Evolutionary conservation across 2,797 vertebrate species (phyloP).

Genomic region (Acestrorhynchus altus): DNA sequence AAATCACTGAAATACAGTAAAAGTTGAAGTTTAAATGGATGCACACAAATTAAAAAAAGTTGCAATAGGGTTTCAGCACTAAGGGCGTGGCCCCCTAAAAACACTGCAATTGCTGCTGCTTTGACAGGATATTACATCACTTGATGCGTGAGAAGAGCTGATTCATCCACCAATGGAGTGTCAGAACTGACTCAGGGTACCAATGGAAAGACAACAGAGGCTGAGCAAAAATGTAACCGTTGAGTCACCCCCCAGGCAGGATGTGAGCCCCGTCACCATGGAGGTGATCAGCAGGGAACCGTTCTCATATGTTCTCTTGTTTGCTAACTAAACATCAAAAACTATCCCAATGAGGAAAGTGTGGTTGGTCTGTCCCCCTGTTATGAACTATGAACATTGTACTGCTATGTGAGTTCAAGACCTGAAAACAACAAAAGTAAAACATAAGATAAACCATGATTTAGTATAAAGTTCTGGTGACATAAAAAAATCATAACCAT

Average conservation of each 20-base stretch:
- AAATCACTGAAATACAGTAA: not conserved
- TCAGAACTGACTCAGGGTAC: slow-evolving; percentile 19
- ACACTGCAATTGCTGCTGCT: slow-evolving; percentile 27
- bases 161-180: slow-evolving; percentile 44
- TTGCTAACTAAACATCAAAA: not conserved
- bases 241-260: slow-evolving; percentile 37
- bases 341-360: not conserved
- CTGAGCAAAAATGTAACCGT: slow-evolving; percentile 14
- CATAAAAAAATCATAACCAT: slow-evolving; percentile 33
- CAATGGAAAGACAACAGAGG: slow-evolving; percentile 15
- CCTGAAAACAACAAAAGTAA: slow-evolving; percentile 45
- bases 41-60: not conserved
- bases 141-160: slow-evolving; percentile 45
- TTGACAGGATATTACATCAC: slow-evolving; percentile 51
- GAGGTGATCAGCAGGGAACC: not conserved
- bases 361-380: slow-evolving; percentile 15
- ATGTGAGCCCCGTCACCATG: slow-evolving; percentile 3
- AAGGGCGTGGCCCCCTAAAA: not conserved
- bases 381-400: slow-evolving; percentile 14
- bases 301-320: not conserved
- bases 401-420: slow-evolving; percentile 47
- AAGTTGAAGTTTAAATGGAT: not conserved
- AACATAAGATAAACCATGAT: slow-evolving; percentile 50
- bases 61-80: not conserved
- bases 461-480: slow-evolving; percentile 43